A percentile compares a stretch with the other conserved stretches of the same genome.
These are phyloP conservation scores for Pyrocoelia pectoralis DNA, from an alignment of 2,888 invertebrate species.

Conservation along the genomic window DNA sequence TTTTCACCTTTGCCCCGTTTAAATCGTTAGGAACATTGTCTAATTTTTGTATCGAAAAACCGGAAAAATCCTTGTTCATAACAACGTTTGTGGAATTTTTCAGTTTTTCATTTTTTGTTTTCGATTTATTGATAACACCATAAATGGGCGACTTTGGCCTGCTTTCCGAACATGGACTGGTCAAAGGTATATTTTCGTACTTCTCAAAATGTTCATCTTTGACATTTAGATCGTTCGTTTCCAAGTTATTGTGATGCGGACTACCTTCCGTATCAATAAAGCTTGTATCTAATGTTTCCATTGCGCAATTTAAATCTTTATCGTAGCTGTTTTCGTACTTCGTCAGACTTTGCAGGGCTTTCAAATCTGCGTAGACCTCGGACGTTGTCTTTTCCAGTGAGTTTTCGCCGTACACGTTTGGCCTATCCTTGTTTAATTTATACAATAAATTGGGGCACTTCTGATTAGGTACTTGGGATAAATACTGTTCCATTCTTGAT, in stretches of 20 bases:
- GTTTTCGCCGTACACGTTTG: conserved; percentile 40
- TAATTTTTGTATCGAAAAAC: conserved; percentile 20
- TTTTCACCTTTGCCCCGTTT: conserved; percentile 23
- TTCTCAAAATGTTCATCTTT: conserved; percentile 38
- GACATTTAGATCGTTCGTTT: conserved; percentile 47
- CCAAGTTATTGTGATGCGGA: conserved; percentile 44
- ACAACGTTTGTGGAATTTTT: conserved; percentile 30
- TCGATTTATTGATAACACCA: conserved; percentile 53
- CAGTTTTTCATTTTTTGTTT: conserved; percentile 18
- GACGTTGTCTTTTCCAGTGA: conserved; percentile 55
- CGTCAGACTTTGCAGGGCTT: conserved; percentile 53
- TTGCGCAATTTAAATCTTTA: conserved; percentile 46
- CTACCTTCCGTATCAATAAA: conserved; percentile 53
- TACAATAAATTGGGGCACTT: conserved; percentile 57
- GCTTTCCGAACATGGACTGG: conserved; percentile 49
- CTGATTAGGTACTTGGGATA: conserved; percentile 60
- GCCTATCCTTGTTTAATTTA: conserved; percentile 51
- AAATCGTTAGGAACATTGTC: conserved; percentile 31
- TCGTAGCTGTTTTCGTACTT: conserved; percentile 46
- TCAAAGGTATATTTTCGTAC: conserved; percentile 45
- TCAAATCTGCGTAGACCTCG: conserved; percentile 57
- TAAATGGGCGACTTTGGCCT: conserved; percentile 49
- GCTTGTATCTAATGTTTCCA: conserved; percentile 50
- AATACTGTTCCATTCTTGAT: conserved; percentile 71
- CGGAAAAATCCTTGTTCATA: conserved; percentile 33